A percentile compares a stretch with the other conserved stretches of the same genome.
phyloP scores from a whole-genome alignment of 92 coral and sea anemone species.

The Pocillopora meandrina region DNA sequence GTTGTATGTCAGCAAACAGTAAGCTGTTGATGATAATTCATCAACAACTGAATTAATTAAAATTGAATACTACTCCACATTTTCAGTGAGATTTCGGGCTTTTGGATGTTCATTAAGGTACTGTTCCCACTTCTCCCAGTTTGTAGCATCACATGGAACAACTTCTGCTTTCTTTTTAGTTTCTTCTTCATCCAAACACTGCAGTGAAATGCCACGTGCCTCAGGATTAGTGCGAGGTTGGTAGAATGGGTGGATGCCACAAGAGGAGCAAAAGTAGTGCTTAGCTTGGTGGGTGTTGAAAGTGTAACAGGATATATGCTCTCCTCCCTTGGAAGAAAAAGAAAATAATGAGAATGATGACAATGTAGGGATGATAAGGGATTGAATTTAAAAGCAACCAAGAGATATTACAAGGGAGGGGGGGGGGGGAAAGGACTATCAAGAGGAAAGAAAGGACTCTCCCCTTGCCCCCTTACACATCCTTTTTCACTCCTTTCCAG shows the following conservation, averaged over 20 bases:
- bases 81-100: constrained; percentile 18
- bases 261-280: constrained; percentile 85
- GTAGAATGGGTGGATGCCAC: constrained; percentile 94
- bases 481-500: too few relatives aligned
- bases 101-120: constrained; percentile 34
- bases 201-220: constrained; percentile 89
- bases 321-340: constrained; percentile 69
- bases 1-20: too few relatives aligned
- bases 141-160: constrained; percentile 67
- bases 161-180: constrained; percentile 60
- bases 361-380: neutral
- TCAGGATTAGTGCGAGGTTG: constrained; percentile 86
- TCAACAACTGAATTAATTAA: neutral
- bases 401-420: too few relatives aligned
- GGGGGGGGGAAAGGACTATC: too few relatives aligned
- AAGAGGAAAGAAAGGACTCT: too few relatives aligned
- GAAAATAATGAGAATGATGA: too few relatives aligned
- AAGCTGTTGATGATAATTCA: too few relatives aligned
- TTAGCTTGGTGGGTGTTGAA: constrained; percentile 85
- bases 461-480: too few relatives aligned
- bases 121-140: constrained; percentile 72
- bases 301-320: constrained; percentile 85
- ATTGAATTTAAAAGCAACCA: neutral
- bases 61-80: neutral
- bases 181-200: constrained; percentile 81